Percentiles rank a stretch among this genome's conserved stretches.
These are phyloP conservation scores for Pilophorus perplexus DNA, from an alignment of 2,888 invertebrate genomes.

Conservation along the genomic window DNA sequence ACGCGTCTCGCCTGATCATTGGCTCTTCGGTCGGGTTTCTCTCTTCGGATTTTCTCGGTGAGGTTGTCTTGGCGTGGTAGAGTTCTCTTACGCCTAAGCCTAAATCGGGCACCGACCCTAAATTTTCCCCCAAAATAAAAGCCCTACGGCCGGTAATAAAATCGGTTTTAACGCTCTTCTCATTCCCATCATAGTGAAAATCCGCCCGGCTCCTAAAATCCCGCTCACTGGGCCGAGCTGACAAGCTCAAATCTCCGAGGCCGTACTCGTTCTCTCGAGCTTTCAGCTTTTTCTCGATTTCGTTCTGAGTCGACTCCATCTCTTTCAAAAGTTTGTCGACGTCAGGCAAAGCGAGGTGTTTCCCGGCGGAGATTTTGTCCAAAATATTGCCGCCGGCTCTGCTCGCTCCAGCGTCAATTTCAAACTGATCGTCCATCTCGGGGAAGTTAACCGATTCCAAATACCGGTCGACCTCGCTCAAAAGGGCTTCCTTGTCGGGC, in stretches of 20 bases:
- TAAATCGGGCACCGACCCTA: slow-evolving; percentile 53
- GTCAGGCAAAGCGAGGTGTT: slow-evolving; percentile 52
- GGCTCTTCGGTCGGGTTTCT: slow-evolving; percentile 33
- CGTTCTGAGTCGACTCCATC: slow-evolving; percentile 54
- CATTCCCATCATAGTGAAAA: not conserved
- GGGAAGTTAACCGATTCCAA: slow-evolving; percentile 18
- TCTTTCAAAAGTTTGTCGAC: slow-evolving; percentile 54
- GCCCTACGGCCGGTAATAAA: slow-evolving; percentile 4
- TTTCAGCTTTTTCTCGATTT: slow-evolving; percentile 51
- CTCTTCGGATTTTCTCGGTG: slow-evolving; percentile 11
- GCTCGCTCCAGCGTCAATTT: not conserved
- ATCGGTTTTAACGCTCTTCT: not conserved
- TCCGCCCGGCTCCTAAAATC: not conserved
- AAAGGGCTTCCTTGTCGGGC: slow-evolving; percentile 18
- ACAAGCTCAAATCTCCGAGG: slow-evolving; percentile 16
- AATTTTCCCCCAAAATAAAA: slow-evolving; percentile 50
- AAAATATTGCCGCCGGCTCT: not conserved
- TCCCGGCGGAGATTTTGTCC: not conserved
- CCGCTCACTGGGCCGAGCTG: not conserved
- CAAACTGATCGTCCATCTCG: slow-evolving; percentile 20
- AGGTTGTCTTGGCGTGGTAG: slow-evolving; percentile 3
- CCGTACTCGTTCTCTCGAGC: slow-evolving; percentile 47
- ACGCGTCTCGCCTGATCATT: slow-evolving; percentile 25
- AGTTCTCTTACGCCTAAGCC: slow-evolving; percentile 51
- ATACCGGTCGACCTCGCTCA: slow-evolving; percentile 42